These are phyloP conservation scores for Mastigias papua DNA, from an alignment of 30 jellyfish, hydroid and myxozoan genomes.

Conservation along the genomic window DNA sequence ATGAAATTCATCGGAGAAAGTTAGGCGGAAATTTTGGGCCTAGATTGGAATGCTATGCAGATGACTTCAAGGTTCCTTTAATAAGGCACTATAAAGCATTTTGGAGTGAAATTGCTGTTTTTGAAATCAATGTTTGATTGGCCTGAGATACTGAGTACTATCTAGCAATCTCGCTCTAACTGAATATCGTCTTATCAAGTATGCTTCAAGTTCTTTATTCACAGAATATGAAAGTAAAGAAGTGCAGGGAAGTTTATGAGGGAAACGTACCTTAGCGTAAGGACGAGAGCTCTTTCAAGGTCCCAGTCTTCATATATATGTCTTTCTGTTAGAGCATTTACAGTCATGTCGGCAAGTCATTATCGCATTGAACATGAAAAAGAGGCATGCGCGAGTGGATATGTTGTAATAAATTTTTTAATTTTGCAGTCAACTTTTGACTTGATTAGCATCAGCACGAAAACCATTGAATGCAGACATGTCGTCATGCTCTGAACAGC, in stretches of 20 bases:
- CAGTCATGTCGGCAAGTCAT: slow-evolving; percentile 69
- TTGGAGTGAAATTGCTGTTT: too few species aligned
- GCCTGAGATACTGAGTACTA: not conserved
- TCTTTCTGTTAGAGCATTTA: slow-evolving; percentile 45
- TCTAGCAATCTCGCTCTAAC: not conserved
- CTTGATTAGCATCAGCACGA: slow-evolving; percentile 62
- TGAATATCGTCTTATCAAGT: not conserved
- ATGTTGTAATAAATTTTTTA: not conserved
- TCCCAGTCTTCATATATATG: slow-evolving; percentile 47
- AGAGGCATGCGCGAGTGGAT: slow-evolving; percentile 7
- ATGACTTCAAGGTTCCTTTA: too few species aligned
- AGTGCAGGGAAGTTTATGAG: not conserved
- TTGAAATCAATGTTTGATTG: not conserved
- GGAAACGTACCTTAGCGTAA: slow-evolving; percentile 33
- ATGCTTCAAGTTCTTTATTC: not conserved
- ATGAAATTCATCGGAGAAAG: too few species aligned
- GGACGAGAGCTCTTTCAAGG: slow-evolving; percentile 45
- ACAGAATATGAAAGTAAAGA: not conserved
- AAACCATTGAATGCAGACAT: slow-evolving; percentile 78
- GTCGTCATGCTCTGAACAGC: slow-evolving; percentile 75
- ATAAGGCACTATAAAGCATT: too few species aligned
- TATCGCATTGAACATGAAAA: not conserved
- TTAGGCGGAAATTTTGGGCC: too few species aligned
- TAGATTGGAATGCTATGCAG: too few species aligned
- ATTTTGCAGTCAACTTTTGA: not conserved